A percentile compares a stretch with the other conserved stretches of the same genome.
phyloP scores from a whole-genome alignment of 1,140 invertebrate genomes.

The Drosophila subobscura region DNA sequence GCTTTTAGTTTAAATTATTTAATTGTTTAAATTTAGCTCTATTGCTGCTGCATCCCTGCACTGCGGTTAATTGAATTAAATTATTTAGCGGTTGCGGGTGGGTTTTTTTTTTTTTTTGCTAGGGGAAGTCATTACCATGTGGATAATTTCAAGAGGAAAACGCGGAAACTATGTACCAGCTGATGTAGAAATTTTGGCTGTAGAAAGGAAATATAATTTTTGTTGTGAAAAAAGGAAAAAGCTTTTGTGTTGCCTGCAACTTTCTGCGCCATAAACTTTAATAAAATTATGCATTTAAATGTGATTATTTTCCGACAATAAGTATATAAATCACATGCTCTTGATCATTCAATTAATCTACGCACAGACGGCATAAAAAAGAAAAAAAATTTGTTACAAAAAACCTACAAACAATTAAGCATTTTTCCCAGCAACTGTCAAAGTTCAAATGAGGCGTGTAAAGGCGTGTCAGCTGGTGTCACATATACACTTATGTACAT shows the following conservation, averaged over 20 bases:
- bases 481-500: background rate
- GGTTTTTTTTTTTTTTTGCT: constrained; percentile 6
- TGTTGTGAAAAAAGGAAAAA: background rate
- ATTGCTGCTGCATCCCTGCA: constrained; percentile 6
- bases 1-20: constrained; percentile 66
- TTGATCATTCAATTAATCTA: constrained; percentile 31
- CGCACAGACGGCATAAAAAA: constrained; percentile 19
- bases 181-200: background rate
- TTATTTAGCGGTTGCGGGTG: constrained; percentile 55
- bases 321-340: no score
- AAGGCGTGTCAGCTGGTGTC: constrained; percentile 12
- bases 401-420: no score
- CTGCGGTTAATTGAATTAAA: constrained; percentile 68
- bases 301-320: no score
- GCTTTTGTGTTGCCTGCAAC: no score
- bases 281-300: no score
- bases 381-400: constrained; percentile 8
- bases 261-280: no score
- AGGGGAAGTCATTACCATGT: constrained; percentile 10
- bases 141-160: constrained; percentile 1
- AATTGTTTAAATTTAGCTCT: constrained; percentile 53
- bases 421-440: constrained; percentile 18
- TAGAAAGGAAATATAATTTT: constrained; percentile 1
- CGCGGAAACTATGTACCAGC: constrained; percentile 13
- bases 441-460: constrained; percentile 53